Percentiles rank a stretch among this genome's conserved stretches.
These are phyloP conservation scores for Paraplagusia blochii DNA, from an alignment of 2,113 vertebrate genomes.

Conservation along the genomic window DNA sequence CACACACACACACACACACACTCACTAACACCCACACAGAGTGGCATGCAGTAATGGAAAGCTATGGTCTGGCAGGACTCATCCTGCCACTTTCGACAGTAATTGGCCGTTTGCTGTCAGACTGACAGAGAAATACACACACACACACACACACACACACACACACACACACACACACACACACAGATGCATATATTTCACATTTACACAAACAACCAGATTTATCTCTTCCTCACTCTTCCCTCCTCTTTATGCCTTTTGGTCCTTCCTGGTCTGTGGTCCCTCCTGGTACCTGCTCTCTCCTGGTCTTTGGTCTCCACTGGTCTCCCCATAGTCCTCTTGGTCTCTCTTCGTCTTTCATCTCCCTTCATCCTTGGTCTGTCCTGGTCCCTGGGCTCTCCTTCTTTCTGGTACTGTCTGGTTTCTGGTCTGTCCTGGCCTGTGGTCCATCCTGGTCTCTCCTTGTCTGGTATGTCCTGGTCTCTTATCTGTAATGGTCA, in stretches of 20 bases:
- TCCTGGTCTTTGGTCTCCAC: too few relatives aligned
- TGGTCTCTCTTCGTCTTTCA: too few relatives aligned
- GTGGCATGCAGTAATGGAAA: slow-evolving; percentile 66
- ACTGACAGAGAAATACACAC: slow-evolving; percentile 49
- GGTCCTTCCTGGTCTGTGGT: slow-evolving; percentile 52
- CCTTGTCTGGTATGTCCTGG: slow-evolving; percentile 48
- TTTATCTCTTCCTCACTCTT: slow-evolving; percentile 35
- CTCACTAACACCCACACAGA: slow-evolving; percentile 42
- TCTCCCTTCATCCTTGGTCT: too few relatives aligned
- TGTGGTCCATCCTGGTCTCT: slow-evolving; percentile 53
- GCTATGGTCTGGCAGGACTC: slow-evolving; percentile 66
- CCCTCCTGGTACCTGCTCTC: slow-evolving; percentile 43
- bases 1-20: slow-evolving; percentile 32
- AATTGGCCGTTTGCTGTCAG: slow-evolving; percentile 70
- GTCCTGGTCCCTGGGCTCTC: slow-evolving; percentile 53
- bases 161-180: slow-evolving; percentile 22
- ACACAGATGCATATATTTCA: slow-evolving; percentile 6
- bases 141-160: slow-evolving; percentile 4
- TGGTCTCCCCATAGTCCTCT: too few relatives aligned
- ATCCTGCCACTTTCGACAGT: slow-evolving; percentile 68
- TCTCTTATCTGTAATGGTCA: too few relatives aligned
- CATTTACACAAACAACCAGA: slow-evolving; percentile 33
- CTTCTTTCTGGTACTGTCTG: slow-evolving; percentile 44
- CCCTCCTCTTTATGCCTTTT: too few relatives aligned
- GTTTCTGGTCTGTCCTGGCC: slow-evolving; percentile 58